phyloP scores from a whole-genome alignment of 2,113 vertebrate genomes.

The Dasyornis broadbenti region DNA sequence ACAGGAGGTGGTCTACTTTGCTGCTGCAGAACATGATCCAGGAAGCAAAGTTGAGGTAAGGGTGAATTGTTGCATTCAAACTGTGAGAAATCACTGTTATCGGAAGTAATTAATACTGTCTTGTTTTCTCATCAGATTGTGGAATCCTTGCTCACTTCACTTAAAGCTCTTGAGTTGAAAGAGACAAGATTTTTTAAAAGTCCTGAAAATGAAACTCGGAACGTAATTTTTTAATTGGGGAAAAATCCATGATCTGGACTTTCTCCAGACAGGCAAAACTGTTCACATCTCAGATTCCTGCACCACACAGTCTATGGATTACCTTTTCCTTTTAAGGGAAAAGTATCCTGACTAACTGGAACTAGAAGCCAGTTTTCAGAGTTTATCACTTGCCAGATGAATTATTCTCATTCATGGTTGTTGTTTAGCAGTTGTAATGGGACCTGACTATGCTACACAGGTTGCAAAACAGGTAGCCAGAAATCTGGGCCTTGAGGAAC shows the following conservation, averaged over 20 bases:
- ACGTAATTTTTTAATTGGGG: background rate
- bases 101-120: background rate
- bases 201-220: background rate
- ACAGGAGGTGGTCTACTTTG: slow-evolving; percentile 78
- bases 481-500: background rate
- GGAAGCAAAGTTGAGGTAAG: slow-evolving; percentile 80
- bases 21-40: slow-evolving; percentile 59
- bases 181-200: background rate
- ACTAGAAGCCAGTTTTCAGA: background rate
- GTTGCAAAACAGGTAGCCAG: background rate
- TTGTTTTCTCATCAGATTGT: background rate
- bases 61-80: background rate
- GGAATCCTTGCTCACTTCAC: background rate
- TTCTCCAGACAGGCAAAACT: background rate
- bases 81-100: background rate
- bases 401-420: background rate
- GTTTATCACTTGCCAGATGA: background rate
- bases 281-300: background rate
- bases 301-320: accelerated
- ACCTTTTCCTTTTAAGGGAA: background rate
- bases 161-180: background rate
- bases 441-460: background rate
- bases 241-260: background rate
- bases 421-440: background rate
- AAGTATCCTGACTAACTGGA: background rate